These are phyloP conservation scores for Dasysyrphus tricinctus DNA, from an alignment of 2,888 invertebrate species.

Conservation along the genomic window DNA sequence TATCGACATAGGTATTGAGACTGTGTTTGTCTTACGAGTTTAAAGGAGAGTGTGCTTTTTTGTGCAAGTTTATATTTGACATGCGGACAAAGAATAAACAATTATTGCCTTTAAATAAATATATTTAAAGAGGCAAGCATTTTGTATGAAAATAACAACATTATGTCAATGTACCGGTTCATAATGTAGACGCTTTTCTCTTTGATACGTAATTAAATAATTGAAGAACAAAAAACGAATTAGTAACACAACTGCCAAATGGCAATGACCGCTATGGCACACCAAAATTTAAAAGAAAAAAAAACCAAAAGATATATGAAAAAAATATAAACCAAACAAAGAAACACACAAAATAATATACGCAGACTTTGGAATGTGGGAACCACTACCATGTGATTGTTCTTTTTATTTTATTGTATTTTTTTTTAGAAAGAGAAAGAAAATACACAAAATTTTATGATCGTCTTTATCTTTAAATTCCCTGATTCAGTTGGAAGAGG, in stretches of 20 bases:
- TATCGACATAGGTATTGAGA: too few species aligned
- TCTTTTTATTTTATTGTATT: neutral
- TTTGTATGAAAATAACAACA: neutral
- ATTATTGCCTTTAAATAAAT: too few species aligned
- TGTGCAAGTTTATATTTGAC: too few species aligned
- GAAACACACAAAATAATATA: slow-evolving; percentile 42
- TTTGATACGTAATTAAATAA: slow-evolving; percentile 60
- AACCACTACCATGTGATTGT: slow-evolving; percentile 45
- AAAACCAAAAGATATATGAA: slow-evolving; percentile 33
- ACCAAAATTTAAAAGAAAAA: slow-evolving; percentile 50
- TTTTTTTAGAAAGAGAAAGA: slow-evolving; percentile 40
- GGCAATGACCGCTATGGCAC: slow-evolving; percentile 71
- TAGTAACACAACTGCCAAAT: slow-evolving; percentile 68
- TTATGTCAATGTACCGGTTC: slow-evolving; percentile 53
- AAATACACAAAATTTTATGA: slow-evolving; percentile 52
- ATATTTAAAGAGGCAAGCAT: too few species aligned
- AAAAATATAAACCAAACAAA: slow-evolving; percentile 39
- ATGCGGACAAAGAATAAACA: too few species aligned
- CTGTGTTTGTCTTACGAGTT: too few species aligned
- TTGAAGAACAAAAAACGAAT: slow-evolving; percentile 31
- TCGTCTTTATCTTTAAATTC: slow-evolving; percentile 49
- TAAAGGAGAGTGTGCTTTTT: too few species aligned
- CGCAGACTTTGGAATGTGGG: slow-evolving; percentile 66
- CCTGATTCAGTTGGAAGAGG: slow-evolving; percentile 11
- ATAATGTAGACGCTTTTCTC: slow-evolving; percentile 26